Conservation (phyloP, 1,140 invertebrate genomes). For the Drosophila tristis region DNA sequence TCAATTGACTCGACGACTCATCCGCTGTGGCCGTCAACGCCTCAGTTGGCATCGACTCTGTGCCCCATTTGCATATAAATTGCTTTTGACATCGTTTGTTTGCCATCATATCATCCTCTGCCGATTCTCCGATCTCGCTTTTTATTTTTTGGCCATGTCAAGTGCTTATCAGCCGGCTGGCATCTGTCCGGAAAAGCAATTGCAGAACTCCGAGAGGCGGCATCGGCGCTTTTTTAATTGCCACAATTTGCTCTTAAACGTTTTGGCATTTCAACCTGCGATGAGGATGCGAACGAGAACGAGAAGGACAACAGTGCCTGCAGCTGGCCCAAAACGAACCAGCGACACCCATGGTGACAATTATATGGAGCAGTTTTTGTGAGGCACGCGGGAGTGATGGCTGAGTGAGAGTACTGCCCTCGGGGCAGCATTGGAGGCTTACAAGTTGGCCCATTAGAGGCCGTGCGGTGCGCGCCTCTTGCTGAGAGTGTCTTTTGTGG, state of each 20-base stretch:
- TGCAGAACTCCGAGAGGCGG: conserved; percentile 36
- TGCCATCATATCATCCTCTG: conserved; percentile 1
- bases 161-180: conserved; percentile 72
- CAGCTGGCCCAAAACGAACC: conserved; percentile 31
- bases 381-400: conserved; percentile 6
- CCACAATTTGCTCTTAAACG: conserved; percentile 76
- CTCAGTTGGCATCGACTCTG: conserved; percentile 49
- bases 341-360: conserved; percentile 79
- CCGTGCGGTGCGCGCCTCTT: conserved; percentile 17
- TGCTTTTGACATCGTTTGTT: conserved; percentile 67
- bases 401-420: conserved; percentile 45
- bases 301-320: conserved; percentile 28
- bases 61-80: conserved; percentile 79
- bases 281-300: no score
- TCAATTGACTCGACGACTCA: conserved; percentile 70
- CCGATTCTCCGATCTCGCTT: background rate
- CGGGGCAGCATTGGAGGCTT: conserved; percentile 50
- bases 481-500: conserved; percentile 17
- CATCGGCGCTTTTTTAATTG: conserved; percentile 65
- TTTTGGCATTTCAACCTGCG: conserved; percentile 63
- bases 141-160: conserved; percentile 41
- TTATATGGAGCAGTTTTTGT: conserved; percentile 60
- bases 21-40: conserved; percentile 40
- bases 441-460: conserved; percentile 56
- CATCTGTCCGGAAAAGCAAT: conserved; percentile 70